phyloP scores from a whole-genome alignment of 2,888 invertebrate species.

The Meiosimyza platycephala region DNA sequence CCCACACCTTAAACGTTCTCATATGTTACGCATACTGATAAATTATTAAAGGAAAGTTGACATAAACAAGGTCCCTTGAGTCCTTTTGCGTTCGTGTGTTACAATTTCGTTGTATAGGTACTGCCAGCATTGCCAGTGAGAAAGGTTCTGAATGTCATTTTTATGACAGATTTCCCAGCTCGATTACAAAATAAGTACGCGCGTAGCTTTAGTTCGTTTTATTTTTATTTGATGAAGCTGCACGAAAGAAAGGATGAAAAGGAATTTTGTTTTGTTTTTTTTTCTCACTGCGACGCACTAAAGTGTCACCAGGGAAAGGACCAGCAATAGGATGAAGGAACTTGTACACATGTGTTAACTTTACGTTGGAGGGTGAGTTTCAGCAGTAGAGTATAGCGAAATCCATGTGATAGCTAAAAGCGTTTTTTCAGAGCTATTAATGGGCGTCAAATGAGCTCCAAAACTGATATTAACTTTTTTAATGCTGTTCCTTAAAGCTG shows the following conservation, averaged over 20 bases:
- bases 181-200: constrained; percentile 52
- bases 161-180: constrained; percentile 66
- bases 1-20: constrained; percentile 37
- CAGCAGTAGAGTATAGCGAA: not conserved
- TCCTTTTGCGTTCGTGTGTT: constrained; percentile 56
- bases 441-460: too few relatives aligned
- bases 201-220: constrained; percentile 23
- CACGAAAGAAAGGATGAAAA: constrained; percentile 4
- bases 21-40: constrained; percentile 51
- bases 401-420: not conserved
- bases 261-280: not conserved
- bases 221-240: constrained; percentile 60
- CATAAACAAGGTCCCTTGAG: constrained; percentile 68
- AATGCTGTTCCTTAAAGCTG: too few relatives aligned
- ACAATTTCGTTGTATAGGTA: constrained; percentile 39
- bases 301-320: constrained; percentile 60
- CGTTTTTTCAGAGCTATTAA: too few relatives aligned
- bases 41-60: constrained; percentile 63
- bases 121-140: constrained; percentile 24
- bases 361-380: constrained; percentile 35
- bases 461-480: too few relatives aligned
- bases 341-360: constrained; percentile 45
- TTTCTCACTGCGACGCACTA: constrained; percentile 46
- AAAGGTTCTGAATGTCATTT: constrained; percentile 45
- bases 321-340: not conserved